Evolutionary conservation across 2,888 invertebrate genomes (phyloP).

Genomic region (Entomobrya multifasciata): DNA sequence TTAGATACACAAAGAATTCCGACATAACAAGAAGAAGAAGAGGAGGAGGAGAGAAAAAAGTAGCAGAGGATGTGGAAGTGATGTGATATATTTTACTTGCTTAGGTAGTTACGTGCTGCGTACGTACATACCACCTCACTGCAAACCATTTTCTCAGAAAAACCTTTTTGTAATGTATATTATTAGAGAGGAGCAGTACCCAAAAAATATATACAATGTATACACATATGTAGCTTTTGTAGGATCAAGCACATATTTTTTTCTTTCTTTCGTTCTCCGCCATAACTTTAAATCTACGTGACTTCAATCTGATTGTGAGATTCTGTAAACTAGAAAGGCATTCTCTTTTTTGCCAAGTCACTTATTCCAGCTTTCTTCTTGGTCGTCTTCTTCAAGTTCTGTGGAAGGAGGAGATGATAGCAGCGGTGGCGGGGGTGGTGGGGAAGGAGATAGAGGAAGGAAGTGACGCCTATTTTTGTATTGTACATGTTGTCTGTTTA

Average conservation of each 20-base stretch:
- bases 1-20: constrained; percentile 70
- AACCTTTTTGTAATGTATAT: not conserved
- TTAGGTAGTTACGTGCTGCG: not conserved
- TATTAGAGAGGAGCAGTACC: not conserved
- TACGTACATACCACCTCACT: not conserved
- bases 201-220: not conserved
- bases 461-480: constrained; percentile 59
- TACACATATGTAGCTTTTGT: constrained; percentile 67
- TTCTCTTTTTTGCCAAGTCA: constrained; percentile 47
- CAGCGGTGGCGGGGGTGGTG: no score
- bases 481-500: constrained; percentile 34
- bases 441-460: no score
- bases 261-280: constrained; percentile 61
- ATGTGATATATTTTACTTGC: constrained; percentile 38
- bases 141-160: no score
- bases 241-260: constrained; percentile 34
- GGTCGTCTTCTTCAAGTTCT: not conserved
- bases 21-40: constrained; percentile 59
- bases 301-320: constrained; percentile 65
- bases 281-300: constrained; percentile 73
- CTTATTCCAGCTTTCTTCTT: constrained; percentile 50
- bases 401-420: constrained; percentile 27
- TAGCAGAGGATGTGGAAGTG: not conserved
- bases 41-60: not conserved
- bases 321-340: not conserved